Evolutionary conservation across 2,888 invertebrate species (phyloP), one percentile per base, ranked within the genome.

Genomic region (Harpalus rubripes): DNA sequence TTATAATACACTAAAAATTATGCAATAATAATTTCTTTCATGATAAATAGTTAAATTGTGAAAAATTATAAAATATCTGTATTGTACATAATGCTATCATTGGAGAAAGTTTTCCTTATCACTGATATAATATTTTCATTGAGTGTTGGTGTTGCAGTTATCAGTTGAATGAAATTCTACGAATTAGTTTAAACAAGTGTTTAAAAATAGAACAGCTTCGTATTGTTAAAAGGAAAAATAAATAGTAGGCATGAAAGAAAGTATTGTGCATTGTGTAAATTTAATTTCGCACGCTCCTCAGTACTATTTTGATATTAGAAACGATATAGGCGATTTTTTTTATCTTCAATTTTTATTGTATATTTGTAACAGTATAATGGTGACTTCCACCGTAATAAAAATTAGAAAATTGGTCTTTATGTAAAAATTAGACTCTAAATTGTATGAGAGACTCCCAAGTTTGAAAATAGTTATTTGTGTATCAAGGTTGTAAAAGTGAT

Each of bases 101-200:
- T 15, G 32, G 58, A 78, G 78, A 78, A 78, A 78, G 78, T 78
- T 58, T 58, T 78, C 15, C 8, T 78, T 78, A 78, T 78, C 78
- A 52, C n/a, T n/a, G 15, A n/a, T 32, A 32, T 68, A 15, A 68
- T 39, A 68, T 68, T 68, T 15, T 39, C 15, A 15, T 68, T 68
- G n/a, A 22, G 32, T 6, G 32, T 32, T 32, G 32, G 5, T 5
- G 26, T 39, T 39, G 32, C 4, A 63, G 16, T 63, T 63, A 63
- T 63, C 63, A 63, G 22, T 10, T 63, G 22, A 22, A 6, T 26
- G 26, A 10, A 22, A 10, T 16, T 63, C 63, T 63, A 7, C 7
- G 26, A 63, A 63, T 8, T 26, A 6, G 16, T 59, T 59, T 59
- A 15, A 1, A 59, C 18, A 59, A 59, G 7, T 16, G 59, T 18